These are phyloP conservation scores for Calephelis virginiensis DNA, from an alignment of 1,140 invertebrate species.

Conservation along the genomic window DNA sequence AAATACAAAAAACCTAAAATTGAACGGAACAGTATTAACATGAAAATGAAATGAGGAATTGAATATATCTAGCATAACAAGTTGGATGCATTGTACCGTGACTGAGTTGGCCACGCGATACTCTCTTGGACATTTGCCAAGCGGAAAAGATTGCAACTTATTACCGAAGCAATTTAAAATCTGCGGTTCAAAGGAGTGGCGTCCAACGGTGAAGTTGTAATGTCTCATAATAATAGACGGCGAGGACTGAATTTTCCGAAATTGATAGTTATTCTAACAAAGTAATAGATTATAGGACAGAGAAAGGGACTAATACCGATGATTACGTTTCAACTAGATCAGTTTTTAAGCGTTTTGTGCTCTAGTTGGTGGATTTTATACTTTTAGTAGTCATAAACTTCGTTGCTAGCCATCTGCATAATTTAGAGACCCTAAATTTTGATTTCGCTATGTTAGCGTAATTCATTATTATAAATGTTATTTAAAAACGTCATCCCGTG, in stretches of 20 bases:
- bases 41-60: constrained; percentile 35
- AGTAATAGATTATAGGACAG: constrained; percentile 13
- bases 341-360: too few species aligned
- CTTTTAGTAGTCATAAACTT: too few species aligned
- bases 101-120: constrained; percentile 32
- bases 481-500: too few species aligned
- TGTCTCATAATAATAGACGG: constrained; percentile 38
- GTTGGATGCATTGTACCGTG: constrained; percentile 37
- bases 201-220: constrained; percentile 40
- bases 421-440: too few species aligned
- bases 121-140: constrained; percentile 41
- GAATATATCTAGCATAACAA: constrained; percentile 31
- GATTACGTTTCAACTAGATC: too few species aligned
- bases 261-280: constrained; percentile 10
- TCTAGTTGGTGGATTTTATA: too few species aligned
- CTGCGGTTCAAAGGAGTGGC: constrained; percentile 36
- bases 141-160: constrained; percentile 56
- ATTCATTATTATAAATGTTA: too few species aligned
- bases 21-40: constrained; percentile 24
- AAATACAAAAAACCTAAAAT: not conserved
- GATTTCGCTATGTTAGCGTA: too few species aligned
- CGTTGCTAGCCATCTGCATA: too few species aligned
- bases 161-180: constrained; percentile 50
- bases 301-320: not conserved
- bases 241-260: constrained; percentile 5